Evolutionary conservation across 2,797 vertebrate species (phyloP).

Genomic region (Siniperca scherzeri): DNA sequence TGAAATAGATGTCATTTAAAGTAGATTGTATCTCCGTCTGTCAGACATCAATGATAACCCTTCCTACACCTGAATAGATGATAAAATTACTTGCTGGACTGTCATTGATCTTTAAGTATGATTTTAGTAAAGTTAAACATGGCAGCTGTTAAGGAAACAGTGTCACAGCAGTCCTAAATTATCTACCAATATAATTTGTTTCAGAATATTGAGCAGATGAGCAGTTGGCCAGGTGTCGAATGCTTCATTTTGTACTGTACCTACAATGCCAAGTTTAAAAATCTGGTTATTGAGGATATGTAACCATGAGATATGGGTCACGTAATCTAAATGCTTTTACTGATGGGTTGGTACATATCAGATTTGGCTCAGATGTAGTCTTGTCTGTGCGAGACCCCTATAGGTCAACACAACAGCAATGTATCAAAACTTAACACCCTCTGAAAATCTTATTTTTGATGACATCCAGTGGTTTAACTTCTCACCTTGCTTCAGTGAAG

Average conservation of each 20-base stretch:
- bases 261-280: not conserved
- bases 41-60: not conserved
- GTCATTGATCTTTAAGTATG: not conserved
- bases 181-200: not conserved
- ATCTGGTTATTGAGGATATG: not conserved
- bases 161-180: not conserved
- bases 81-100: not conserved
- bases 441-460: too few relatives aligned
- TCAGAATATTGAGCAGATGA: not conserved
- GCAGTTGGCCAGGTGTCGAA: not conserved
- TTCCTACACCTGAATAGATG: not conserved
- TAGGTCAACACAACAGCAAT: not conserved
- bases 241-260: not conserved
- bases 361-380: conserved; percentile 15
- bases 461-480: not conserved
- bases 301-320: not conserved
- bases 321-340: not conserved
- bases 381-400: not conserved
- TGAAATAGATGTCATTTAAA: not conserved
- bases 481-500: not conserved
- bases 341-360: not conserved
- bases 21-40: not conserved
- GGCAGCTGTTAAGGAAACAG: conserved; percentile 9
- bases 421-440: not conserved
- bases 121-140: not conserved